phyloP scores from a whole-genome alignment of 2,113 vertebrate species.

The Urocynchramus pylzowi region DNA sequence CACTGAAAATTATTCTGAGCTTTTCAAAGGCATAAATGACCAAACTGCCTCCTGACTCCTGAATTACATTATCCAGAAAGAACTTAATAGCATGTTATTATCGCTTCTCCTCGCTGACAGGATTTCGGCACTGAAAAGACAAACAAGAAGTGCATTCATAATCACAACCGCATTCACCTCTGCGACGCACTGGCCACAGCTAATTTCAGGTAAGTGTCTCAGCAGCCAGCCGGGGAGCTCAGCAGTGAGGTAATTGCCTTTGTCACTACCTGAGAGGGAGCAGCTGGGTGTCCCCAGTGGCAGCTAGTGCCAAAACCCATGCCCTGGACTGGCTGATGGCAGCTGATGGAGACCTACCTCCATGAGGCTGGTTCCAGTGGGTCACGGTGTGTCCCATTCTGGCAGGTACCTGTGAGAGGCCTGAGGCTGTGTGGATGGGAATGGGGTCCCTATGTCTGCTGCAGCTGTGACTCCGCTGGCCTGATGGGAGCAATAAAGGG shows the following conservation, averaged over 20 bases:
- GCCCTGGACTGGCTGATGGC: background rate
- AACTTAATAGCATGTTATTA: conserved; percentile 82
- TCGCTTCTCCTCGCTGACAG: conserved; percentile 76
- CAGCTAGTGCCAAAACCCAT: background rate
- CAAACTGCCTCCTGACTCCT: conserved; percentile 78
- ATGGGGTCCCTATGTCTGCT: background rate
- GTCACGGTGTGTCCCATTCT: rapidly evolving
- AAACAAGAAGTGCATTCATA: conserved; percentile 72
- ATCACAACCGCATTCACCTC: conserved; percentile 64
- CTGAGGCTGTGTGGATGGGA: rapidly evolving
- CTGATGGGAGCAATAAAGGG: background rate
- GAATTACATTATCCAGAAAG: conserved; percentile 81
- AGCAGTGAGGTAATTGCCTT: conserved; percentile 7
- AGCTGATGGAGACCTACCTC: background rate
- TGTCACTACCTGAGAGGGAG: background rate
- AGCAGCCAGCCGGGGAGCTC: background rate
- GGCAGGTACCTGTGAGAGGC: background rate
- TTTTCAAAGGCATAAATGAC: conserved; percentile 81
- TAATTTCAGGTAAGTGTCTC: conserved; percentile 65
- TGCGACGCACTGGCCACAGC: background rate
- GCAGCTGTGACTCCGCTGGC: rapidly evolving
- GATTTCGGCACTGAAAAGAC: conserved; percentile 75
- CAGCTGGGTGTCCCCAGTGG: background rate
- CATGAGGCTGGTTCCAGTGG: rapidly evolving
- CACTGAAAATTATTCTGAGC: conserved; percentile 78